Base-by-base conservation (phyloP, 2,797 vertebrate genomes). In the Scarus forsteni region DNA sequence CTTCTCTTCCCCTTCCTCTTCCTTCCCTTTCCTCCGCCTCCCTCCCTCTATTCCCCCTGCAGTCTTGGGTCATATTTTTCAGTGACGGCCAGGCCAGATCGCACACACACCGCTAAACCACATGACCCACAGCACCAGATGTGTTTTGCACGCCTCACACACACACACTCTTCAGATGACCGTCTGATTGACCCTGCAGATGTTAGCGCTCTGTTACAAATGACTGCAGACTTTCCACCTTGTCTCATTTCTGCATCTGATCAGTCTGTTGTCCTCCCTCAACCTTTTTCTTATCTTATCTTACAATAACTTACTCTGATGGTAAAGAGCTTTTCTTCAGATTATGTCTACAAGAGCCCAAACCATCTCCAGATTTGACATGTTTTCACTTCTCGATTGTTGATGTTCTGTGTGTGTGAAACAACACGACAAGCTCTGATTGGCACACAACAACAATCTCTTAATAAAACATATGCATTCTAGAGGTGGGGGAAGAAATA, bases 121-220 rank as follows among this genome's bases (percentile, higher is more conserved):
- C 77, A 77, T 64, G 69, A 77, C 76, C 69, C 62, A 52, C 64
- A 58, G 11, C 0, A 14, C 71, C 81, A 84, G 80, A 87, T 87
- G 80, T 68, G 75, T 54, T 67, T 35, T 34, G 40, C 0, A 53
- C 13, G 8, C 49, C 18, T 16, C 50, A 52, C 49, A 46, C 66
- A 46, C 66, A 51, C 61, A 39, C 58, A 60, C 52, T 0, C 65
- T 53, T 60, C 59, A 51, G 53, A 50, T 70, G 75, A 67, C 54
- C 36, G 13, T 39, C 59, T 49, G 27, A 53, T 13, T 45, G 19
- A 9, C 63, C 60, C 61, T 66, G 16, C 73, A 52, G 64, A 68
- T 75, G 78, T 80, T 56, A 35, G 13, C 42, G 34, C 35, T 55
- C 49, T 10, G 18, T 65, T 27, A 35, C 40, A 54, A 49, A 60